A percentile compares a stretch with the other conserved stretches of the same genome.
Conservation (phyloP, 2,888 invertebrate species). For the Caenorhabditis drosophilae region DNA sequence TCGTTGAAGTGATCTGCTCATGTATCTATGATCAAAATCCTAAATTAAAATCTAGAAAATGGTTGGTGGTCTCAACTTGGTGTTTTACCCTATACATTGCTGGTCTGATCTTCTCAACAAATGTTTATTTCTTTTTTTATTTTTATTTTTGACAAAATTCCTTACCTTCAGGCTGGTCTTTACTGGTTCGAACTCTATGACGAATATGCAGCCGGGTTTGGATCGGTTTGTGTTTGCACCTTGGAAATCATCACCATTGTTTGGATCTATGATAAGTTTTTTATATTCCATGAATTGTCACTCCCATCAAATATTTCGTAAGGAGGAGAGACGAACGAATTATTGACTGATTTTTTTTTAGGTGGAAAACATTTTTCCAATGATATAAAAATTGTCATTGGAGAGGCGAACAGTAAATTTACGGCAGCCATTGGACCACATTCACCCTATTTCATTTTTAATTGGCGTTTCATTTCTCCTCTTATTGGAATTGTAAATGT, state of each 20-base stretch:
- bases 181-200: conserved; percentile 36
- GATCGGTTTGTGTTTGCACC: not conserved
- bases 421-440: not conserved
- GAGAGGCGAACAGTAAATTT: not conserved
- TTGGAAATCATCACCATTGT: not conserved
- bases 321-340: no score
- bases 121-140: no score
- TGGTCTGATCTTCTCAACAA: conserved; percentile 46
- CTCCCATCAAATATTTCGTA: no score
- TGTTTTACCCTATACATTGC: conserved; percentile 40
- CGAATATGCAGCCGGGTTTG: conserved; percentile 22
- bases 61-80: conserved; percentile 29
- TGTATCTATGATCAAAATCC: conserved; percentile 51
- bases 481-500: conserved; percentile 5
- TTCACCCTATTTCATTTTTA: not conserved
- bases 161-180: no score
- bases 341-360: no score
- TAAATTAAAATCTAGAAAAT: conserved; percentile 23
- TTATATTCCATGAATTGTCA: no score
- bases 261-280: not conserved
- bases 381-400: not conserved
- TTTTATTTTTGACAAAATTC: no score
- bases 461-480: not conserved
- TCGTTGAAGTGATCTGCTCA: conserved; percentile 23
- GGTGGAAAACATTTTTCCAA: conserved; percentile 22